These are phyloP conservation scores for Glyptemys insculpta DNA, from an alignment of 2,797 vertebrate species.

Conservation along the genomic window DNA sequence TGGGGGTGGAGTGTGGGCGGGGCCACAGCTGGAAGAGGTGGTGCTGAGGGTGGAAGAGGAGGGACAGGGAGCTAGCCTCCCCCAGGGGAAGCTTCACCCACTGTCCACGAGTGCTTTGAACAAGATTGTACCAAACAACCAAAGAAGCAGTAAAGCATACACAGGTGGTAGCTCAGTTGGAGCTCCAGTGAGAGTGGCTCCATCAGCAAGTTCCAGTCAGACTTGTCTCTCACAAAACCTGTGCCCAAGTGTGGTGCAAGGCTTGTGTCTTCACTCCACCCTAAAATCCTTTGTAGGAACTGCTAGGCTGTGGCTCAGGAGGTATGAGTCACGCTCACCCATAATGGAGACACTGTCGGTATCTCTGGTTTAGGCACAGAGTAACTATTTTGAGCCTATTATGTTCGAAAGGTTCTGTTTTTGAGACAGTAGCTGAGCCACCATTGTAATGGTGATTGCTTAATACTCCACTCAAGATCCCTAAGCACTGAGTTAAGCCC, in stretches of 20 bases:
- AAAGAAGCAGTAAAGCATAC: not conserved
- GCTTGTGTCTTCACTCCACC: slow-evolving; percentile 1
- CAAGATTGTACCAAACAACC: not conserved
- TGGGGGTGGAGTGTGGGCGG: no score
- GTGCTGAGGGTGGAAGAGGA: no score
- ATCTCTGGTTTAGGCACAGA: slow-evolving; percentile 25
- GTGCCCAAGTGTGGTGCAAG: not conserved
- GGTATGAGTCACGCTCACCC: not conserved
- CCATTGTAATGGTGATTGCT: slow-evolving; percentile 7
- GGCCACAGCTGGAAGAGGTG: no score
- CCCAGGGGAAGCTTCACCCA: no score
- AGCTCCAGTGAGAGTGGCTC: not conserved
- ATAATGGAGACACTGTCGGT: slow-evolving; percentile 6
- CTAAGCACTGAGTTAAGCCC: not conserved
- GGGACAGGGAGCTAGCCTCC: no score
- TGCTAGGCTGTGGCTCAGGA: slow-evolving; percentile 24
- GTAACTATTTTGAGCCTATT: slow-evolving; percentile 26
- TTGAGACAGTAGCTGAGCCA: not conserved
- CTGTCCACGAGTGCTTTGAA: not conserved
- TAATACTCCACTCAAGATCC: slow-evolving; percentile 20
- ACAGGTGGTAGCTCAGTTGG: not conserved
- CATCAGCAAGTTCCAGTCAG: not conserved
- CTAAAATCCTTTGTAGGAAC: not conserved
- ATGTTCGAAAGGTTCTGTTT: slow-evolving; percentile 24
- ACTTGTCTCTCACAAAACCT: not conserved